Percentiles rank a stretch among this genome's conserved stretches.
These are phyloP conservation scores for Drosophila infuscata DNA, from an alignment of 2,888 invertebrate species.

Conservation along the genomic window DNA sequence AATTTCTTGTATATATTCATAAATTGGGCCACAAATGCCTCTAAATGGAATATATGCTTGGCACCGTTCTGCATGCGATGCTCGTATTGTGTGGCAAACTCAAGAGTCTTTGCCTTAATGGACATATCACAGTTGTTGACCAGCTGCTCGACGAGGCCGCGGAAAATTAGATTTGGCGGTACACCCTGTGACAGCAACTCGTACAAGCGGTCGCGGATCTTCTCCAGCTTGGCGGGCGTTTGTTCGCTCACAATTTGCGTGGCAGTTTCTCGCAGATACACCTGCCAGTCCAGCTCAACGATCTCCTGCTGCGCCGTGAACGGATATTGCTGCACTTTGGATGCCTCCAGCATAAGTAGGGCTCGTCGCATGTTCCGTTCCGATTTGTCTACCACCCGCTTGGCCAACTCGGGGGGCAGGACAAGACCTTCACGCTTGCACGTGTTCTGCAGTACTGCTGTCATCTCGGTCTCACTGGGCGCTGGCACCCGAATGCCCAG, in stretches of 20 bases:
- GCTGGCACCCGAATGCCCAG: slow-evolving; percentile 96
- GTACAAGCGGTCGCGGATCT: slow-evolving; percentile 95
- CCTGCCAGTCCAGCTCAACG: slow-evolving; percentile 96
- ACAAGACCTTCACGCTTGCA: slow-evolving; percentile 93
- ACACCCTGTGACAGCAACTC: slow-evolving; percentile 97
- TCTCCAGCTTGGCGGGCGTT: slow-evolving; percentile 92
- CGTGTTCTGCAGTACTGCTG: slow-evolving; percentile 87
- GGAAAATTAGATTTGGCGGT: slow-evolving; percentile 96
- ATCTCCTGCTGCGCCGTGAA: slow-evolving; percentile 92
- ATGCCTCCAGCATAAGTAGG: slow-evolving; percentile 96
- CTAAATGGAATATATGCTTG: slow-evolving; percentile 98
- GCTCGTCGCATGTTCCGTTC: slow-evolving; percentile 96
- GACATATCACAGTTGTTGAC: slow-evolving; percentile 95
- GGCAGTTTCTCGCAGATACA: slow-evolving; percentile 94
- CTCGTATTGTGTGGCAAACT: slow-evolving; percentile 95
- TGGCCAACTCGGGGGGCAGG: slow-evolving; percentile 91
- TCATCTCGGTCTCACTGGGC: slow-evolving; percentile 92
- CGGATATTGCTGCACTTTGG: slow-evolving; percentile 96
- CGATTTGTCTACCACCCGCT: slow-evolving; percentile 91
- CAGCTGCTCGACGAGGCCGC: slow-evolving; percentile 92
- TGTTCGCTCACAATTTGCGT: slow-evolving; percentile 94
- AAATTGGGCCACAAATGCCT: slow-evolving; percentile 98
- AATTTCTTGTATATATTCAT: slow-evolving; percentile 97
- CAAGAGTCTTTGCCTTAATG: slow-evolving; percentile 93
- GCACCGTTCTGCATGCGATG: slow-evolving; percentile 96